These are phyloP conservation scores for Cetoscarus ocellatus DNA, from an alignment of 2,797 vertebrate species.

Conservation along the genomic window DNA sequence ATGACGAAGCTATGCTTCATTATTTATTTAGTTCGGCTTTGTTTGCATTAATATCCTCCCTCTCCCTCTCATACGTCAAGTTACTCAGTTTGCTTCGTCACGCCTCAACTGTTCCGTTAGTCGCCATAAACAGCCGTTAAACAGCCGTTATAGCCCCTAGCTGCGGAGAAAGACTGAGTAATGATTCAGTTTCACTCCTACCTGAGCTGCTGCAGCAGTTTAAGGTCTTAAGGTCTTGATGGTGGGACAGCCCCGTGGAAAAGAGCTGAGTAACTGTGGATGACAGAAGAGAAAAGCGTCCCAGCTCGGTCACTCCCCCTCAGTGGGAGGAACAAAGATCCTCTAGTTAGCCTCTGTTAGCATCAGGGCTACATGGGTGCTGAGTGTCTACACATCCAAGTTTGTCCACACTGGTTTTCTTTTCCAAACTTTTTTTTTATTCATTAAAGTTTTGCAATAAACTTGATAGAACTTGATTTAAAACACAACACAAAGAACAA, in stretches of 20 bases:
- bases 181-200: conserved; percentile 19
- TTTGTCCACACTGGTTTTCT: too few relatives aligned
- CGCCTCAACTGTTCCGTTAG: too few relatives aligned
- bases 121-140: not conserved
- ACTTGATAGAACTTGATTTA: too few relatives aligned
- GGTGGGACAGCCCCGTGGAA: not conserved
- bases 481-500: too few relatives aligned
- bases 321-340: conserved; percentile 18
- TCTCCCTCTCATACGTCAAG: fast-evolving
- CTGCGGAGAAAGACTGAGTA: not conserved
- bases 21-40: not conserved
- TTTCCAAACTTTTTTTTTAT: too few relatives aligned
- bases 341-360: not conserved
- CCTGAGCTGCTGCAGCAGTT: conserved; percentile 33
- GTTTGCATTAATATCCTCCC: fast-evolving
- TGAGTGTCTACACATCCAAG: not conserved
- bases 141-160: not conserved
- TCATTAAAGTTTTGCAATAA: too few relatives aligned
- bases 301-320: conserved; percentile 37
- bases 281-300: not conserved
- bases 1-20: too few relatives aligned
- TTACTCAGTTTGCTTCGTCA: not conserved
- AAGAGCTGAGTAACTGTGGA: not conserved
- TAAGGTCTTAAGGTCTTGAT: not conserved
- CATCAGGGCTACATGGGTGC: not conserved